phyloP scores from a whole-genome alignment of 2,888 invertebrate genomes.

The Hoplodrina blanda region DNA sequence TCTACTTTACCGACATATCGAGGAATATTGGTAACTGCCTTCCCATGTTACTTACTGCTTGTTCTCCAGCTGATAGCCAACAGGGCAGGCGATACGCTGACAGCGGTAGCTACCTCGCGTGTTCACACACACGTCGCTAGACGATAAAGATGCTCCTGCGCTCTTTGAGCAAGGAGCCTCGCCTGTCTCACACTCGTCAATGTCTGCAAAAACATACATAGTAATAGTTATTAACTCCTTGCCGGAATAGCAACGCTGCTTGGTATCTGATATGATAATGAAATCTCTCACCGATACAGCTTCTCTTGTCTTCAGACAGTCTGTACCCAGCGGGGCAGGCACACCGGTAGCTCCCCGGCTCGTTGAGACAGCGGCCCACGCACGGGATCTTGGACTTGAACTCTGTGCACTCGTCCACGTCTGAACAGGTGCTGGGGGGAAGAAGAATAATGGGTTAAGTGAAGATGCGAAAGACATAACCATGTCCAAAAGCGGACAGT shows the following conservation, averaged over 20 bases:
- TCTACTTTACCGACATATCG: too few species aligned
- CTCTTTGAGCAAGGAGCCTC: slow-evolving; percentile 93
- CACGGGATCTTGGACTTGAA: slow-evolving; percentile 94
- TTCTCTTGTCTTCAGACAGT: slow-evolving; percentile 93
- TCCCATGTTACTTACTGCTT: slow-evolving; percentile 96
- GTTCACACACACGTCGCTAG: slow-evolving; percentile 94
- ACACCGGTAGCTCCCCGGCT: slow-evolving; percentile 96
- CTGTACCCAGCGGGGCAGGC: slow-evolving; percentile 95
- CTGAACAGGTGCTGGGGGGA: slow-evolving; percentile 92
- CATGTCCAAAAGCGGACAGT: too few species aligned
- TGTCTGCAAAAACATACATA: too few species aligned
- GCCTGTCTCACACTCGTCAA: slow-evolving; percentile 95
- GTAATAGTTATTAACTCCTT: too few species aligned
- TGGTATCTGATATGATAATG: not conserved
- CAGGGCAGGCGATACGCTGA: slow-evolving; percentile 95
- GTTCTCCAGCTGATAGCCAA: slow-evolving; percentile 95
- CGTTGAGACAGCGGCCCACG: slow-evolving; percentile 95
- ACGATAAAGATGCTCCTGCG: slow-evolving; percentile 88
- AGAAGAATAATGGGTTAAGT: not conserved
- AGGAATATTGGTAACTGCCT: too few species aligned
- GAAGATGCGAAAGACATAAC: too few species aligned
- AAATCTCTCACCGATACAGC: slow-evolving; percentile 94
- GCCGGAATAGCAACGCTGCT: too few species aligned
- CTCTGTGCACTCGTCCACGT: slow-evolving; percentile 96
- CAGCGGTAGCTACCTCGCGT: slow-evolving; percentile 97